Base-by-base conservation (phyloP, 2,113 vertebrate genomes). In the Podarcis raffonei region DNA sequence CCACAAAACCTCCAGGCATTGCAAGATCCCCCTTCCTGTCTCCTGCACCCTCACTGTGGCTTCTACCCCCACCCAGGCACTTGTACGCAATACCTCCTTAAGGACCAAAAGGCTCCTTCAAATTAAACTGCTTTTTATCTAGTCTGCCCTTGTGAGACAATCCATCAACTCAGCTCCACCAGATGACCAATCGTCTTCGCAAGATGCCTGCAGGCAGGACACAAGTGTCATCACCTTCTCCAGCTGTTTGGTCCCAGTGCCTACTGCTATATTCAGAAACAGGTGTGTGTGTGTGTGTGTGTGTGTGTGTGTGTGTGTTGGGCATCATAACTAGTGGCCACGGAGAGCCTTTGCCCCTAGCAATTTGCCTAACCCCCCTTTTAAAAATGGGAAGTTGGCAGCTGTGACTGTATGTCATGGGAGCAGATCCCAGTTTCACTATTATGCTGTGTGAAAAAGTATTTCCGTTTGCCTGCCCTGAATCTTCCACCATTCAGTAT, bases 21-120 rank as follows among this genome's bases (percentile, higher is more conserved):
- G 95, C 95, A 89, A 95, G 94, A 95, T 90, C 94, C 94, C 93
- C 91, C 94, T 95, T 96, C 95, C 95, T 94, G 91, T 0, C 0
- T 93, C 87, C 91, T 92, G 89, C 91, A 90, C 86, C 89, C 88
- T 90, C 88, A 84, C 75, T 62, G 59, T 62, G 59, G 85, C 75
- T 90, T 68, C n/a, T 81, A 32, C 32, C 0, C 0, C 0, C 48
- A 53, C 48, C 48, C 48, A 53, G 48, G 48, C 48, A 53, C 48
- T 53, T 53, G 48, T 12, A 53, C 48, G 48, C 48, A 53, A 53
- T 25, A 30, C 72, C 15, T 9, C 37, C 37, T 9, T 76, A 53
- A 53, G 35, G 35, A 25, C 39, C 76, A 80, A 2, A 6, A 74
- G 71, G 5, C 72, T 32, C 18, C 59, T 20, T 62, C 59, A 15